phyloP scores from a whole-genome alignment of 2,888 invertebrate genomes.

The Spilosoma lubricipeda region DNA sequence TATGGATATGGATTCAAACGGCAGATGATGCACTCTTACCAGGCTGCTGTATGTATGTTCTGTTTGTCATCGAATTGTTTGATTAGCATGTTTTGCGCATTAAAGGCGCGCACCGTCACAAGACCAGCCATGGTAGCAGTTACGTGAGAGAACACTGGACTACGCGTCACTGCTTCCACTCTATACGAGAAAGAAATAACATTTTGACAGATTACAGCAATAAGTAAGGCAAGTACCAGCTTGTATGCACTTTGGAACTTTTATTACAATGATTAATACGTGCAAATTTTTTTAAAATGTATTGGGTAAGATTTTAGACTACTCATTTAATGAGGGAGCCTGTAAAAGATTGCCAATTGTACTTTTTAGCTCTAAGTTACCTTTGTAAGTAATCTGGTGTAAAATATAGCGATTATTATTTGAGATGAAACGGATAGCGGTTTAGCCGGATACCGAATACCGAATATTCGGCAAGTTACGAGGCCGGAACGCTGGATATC shows the following conservation, averaged over 20 bases:
- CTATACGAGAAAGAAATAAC: slow-evolving; percentile 51
- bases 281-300: not conserved
- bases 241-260: not conserved
- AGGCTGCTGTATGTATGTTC: slow-evolving; percentile 88
- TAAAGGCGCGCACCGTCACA: slow-evolving; percentile 90
- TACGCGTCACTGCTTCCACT: slow-evolving; percentile 87
- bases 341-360: too few species aligned
- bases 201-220: not conserved
- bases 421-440: too few species aligned
- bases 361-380: too few species aligned
- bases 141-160: slow-evolving; percentile 94
- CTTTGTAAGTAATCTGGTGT: too few species aligned
- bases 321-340: too few species aligned
- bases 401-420: too few species aligned
- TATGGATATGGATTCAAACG: not conserved
- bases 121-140: slow-evolving; percentile 92
- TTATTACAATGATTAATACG: not conserved
- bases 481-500: too few species aligned
- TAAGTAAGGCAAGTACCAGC: not conserved
- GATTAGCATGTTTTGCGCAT: slow-evolving; percentile 87
- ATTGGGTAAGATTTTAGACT: too few species aligned
- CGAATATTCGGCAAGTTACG: too few species aligned
- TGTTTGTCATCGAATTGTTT: slow-evolving; percentile 89
- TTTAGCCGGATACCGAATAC: too few species aligned
- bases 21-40: slow-evolving; percentile 80